Evolutionary conservation across 2,888 invertebrate genomes (phyloP).

Genomic region (Dicycla oo): DNA sequence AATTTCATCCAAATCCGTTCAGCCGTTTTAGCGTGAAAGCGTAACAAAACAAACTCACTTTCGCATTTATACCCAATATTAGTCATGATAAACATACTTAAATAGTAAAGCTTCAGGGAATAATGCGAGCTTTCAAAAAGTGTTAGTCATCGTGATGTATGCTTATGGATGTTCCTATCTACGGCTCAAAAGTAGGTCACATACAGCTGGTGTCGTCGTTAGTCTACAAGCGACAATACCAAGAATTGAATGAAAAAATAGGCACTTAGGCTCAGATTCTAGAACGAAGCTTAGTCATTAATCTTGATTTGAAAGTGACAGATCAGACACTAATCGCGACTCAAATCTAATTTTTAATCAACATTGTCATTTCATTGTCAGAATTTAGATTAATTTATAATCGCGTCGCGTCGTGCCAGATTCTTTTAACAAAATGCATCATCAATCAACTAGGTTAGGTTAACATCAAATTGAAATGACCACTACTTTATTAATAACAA

Average conservation of each 20-base stretch:
- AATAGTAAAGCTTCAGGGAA: constrained; percentile 2
- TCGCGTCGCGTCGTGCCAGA: neutral
- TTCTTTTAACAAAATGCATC: neutral
- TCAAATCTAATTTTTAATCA: neutral
- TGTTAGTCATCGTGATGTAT: constrained; percentile 27
- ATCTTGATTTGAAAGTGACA: constrained; percentile 29
- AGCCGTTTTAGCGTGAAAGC: too few relatives aligned
- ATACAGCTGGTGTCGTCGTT: constrained; percentile 23
- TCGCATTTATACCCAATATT: too few relatives aligned
- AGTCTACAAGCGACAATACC: constrained; percentile 13
- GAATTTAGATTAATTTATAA: too few relatives aligned
- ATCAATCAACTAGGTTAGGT: neutral
- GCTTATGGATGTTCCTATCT: constrained; percentile 4
- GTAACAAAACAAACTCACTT: too few relatives aligned
- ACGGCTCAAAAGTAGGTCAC: constrained; percentile 41
- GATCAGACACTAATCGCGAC: constrained; percentile 24
- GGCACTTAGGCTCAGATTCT: constrained; percentile 17
- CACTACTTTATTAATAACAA: too few relatives aligned
- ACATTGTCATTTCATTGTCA: neutral
- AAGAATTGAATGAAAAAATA: constrained; percentile 32
- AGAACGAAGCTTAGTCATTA: neutral
- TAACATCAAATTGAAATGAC: too few relatives aligned
- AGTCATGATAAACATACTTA: neutral
- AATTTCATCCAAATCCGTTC: too few relatives aligned
- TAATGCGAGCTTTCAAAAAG: constrained; percentile 20